These are phyloP conservation scores for Arnoldichthys spilopterus DNA, from an alignment of 2,797 vertebrate species.

Conservation along the genomic window DNA sequence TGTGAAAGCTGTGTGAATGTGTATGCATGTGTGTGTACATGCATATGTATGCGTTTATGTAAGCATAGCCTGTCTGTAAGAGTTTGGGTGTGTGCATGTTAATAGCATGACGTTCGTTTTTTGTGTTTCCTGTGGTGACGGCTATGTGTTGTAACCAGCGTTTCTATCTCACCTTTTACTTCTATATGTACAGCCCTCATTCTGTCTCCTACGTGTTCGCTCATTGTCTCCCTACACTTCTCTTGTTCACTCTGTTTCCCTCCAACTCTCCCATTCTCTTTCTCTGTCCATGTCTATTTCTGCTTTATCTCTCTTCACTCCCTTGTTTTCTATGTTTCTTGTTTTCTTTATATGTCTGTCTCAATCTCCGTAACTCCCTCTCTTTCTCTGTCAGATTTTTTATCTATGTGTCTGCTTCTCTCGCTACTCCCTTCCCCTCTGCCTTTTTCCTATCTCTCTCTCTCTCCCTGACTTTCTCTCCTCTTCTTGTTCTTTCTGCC, in stretches of 20 bases:
- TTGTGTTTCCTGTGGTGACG: not conserved
- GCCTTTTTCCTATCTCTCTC: not conserved
- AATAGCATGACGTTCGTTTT: not conserved
- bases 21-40: not conserved
- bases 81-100: not conserved
- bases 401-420: too few species aligned
- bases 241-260: too few species aligned
- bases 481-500: too few species aligned
- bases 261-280: not conserved
- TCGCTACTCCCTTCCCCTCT: not conserved
- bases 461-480: too few species aligned
- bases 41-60: not conserved
- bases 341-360: not conserved
- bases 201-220: too few species aligned
- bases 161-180: too few species aligned
- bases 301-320: constrained; percentile 13
- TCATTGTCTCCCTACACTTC: not conserved
- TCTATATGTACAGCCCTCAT: too few species aligned
- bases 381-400: not conserved
- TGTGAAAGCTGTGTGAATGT: not conserved
- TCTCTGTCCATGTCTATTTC: constrained; percentile 54
- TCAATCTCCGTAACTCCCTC: not conserved
- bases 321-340: not conserved
- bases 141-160: not conserved
- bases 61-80: not conserved